Base-by-base conservation (phyloP, 2,888 invertebrate genomes). In the Antitype chi region DNA sequence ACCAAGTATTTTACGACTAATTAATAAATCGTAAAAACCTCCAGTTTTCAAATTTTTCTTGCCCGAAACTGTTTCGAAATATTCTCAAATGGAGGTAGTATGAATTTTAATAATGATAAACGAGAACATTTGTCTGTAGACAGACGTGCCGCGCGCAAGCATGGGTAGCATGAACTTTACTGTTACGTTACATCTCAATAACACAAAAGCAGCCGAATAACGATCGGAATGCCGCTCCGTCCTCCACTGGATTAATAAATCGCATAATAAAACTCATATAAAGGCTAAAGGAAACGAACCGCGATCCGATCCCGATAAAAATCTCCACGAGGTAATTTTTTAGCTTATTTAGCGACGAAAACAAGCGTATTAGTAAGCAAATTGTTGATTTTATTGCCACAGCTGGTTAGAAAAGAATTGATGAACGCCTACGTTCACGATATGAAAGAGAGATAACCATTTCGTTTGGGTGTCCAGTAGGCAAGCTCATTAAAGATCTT, bases 281-380 rank as follows among this genome's bases (percentile, higher is more conserved):
- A 91, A 92, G 78, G 69, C 78, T 81, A 90, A 89, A 91, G 90
- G 90, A 92, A 93, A 87, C 89, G 80, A 78, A 75, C 87, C 80
- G 89, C 88, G 87, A 78, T 90, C 90, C 90, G 92, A 94, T 94
- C 88, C 89, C 89, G 94, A 94, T 95, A 92, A 90, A 90, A 81
- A 94, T 93, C 93, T 91, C 85, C 28, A 81, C 57, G 69, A 89
- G 82, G 90, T 89, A 89, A 92, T 91, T 92, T 91, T 92, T 81
- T 90, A 78, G 82, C 80, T 92, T 93, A 92, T 94, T 93, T 92
- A 92, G 90, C 89, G 88, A 90, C 89, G 84, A 91, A 91, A 91
- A 85, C 90, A 90, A 86, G 85, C 88, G 76, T 90, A 93, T 94
- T 94, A 92, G 90, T 92, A 93, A 88, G 91, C 92, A 94, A 93